Percentiles rank a stretch among this genome's conserved stretches.
Evolutionary conservation across 2,797 vertebrate species (phyloP).

Genomic region (Sciaenops ocellatus): DNA sequence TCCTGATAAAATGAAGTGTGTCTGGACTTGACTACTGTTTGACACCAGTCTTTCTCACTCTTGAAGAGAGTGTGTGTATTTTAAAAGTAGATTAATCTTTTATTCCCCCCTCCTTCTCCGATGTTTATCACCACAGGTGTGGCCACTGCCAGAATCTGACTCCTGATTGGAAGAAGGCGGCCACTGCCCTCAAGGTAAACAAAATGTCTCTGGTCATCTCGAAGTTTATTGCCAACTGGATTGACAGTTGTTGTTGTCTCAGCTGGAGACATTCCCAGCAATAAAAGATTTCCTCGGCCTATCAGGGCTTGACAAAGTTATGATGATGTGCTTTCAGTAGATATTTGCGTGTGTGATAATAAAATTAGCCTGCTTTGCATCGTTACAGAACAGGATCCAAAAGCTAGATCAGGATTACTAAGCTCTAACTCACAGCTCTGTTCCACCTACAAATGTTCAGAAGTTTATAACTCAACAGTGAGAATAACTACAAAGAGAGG

Average conservation of each 20-base stretch:
- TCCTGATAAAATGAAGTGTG: not conserved
- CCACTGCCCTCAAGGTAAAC: conserved; percentile 95
- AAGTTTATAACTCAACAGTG: conserved; percentile 14
- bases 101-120: not conserved
- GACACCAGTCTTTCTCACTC: too few species aligned
- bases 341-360: not conserved
- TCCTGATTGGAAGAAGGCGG: conserved; percentile 97
- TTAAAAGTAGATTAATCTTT: too few species aligned
- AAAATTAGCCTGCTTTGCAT: not conserved
- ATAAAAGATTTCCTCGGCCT: not conserved
- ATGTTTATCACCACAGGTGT: conserved; percentile 86
- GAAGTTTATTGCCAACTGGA: not conserved
- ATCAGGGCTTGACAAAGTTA: too few species aligned
- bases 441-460: not conserved
- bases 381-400: not conserved
- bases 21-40: not conserved
- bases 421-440: not conserved
- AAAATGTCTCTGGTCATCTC: not conserved
- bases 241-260: not conserved
- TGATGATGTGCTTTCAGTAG: not conserved
- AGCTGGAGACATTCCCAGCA: not conserved
- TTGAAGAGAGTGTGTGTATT: too few species aligned
- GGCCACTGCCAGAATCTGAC: conserved; percentile 93
- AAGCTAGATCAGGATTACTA: not conserved
- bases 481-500: conserved; percentile 6